phyloP scores from a whole-genome alignment of 1,140 invertebrate genomes.

The Oedothorax gibbosus region DNA sequence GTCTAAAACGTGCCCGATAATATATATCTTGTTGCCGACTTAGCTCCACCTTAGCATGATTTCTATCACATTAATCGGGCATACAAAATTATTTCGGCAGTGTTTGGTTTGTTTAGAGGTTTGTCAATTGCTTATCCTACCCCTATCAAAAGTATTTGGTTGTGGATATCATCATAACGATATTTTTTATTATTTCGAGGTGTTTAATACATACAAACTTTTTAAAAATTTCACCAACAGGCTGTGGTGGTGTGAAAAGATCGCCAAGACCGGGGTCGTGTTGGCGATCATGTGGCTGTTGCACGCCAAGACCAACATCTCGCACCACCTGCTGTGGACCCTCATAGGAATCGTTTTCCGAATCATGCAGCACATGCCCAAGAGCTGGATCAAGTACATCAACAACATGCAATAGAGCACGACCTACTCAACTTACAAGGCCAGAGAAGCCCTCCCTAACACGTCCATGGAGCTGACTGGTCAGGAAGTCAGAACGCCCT shows the following conservation, averaged over 20 bases:
- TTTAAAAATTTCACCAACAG: neutral
- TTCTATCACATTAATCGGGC: neutral
- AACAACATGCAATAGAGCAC: neutral
- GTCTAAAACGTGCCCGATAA: no score
- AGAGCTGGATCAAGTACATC: constrained; percentile 24
- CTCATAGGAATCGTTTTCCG: constrained; percentile 19
- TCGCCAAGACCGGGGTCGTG: neutral
- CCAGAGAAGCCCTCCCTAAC: no score
- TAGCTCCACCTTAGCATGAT: no score
- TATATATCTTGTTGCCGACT: no score
- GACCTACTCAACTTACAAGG: no score
- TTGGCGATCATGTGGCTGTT: constrained; percentile 5
- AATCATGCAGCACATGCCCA: constrained; percentile 41
- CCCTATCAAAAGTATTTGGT: neutral
- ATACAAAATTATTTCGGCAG: neutral
- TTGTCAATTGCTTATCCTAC: neutral
- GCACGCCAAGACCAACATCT: constrained; percentile 18
- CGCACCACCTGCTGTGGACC: constrained; percentile 28
- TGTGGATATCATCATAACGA: neutral
- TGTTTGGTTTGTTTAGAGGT: neutral
- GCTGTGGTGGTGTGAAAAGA: constrained; percentile 10
- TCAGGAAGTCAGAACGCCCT: no score
- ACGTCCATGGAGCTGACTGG: no score
- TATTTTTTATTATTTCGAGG: neutral
- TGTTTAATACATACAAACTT: neutral